Evolutionary conservation across 2,888 invertebrate genomes (phyloP).

Genomic region (Stenchaetothrips biformis): DNA sequence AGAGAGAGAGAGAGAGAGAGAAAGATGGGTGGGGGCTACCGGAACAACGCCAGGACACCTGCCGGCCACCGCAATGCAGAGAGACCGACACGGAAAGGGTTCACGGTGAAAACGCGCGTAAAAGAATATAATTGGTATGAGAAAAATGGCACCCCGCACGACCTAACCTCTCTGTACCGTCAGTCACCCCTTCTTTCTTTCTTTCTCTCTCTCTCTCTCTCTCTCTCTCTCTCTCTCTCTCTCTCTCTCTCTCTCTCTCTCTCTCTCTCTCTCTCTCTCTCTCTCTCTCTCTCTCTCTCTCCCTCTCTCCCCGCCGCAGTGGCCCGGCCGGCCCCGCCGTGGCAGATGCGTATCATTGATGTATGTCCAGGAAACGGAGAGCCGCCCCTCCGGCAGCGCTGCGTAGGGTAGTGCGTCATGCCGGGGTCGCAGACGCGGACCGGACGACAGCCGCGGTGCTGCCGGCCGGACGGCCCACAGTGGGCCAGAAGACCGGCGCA

Average conservation of each 20-base stretch:
- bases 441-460: background rate
- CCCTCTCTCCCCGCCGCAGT: background rate
- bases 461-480: background rate
- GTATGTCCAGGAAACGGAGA: constrained; percentile 8
- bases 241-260: constrained; percentile 26
- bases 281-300: constrained; percentile 3
- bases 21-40: background rate
- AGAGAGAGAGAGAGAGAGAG: no score
- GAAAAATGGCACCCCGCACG: no score
- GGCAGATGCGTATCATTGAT: constrained; percentile 18
- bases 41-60: constrained; percentile 33
- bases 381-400: background rate
- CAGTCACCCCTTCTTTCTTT: constrained; percentile 35
- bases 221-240: constrained; percentile 25
- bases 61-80: constrained; percentile 40
- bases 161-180: background rate
- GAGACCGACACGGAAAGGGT: constrained; percentile 38
- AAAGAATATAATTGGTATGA: no score
- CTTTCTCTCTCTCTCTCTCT: constrained; percentile 30
- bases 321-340: background rate
- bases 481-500: no score
- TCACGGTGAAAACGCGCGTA: constrained; percentile 28
- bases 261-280: constrained; percentile 13
- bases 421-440: background rate
- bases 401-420: background rate